Percentiles rank a stretch among this genome's conserved stretches.
These are phyloP conservation scores for Lipophrys pholis DNA, from an alignment of 2,113 vertebrate species.

Conservation along the genomic window DNA sequence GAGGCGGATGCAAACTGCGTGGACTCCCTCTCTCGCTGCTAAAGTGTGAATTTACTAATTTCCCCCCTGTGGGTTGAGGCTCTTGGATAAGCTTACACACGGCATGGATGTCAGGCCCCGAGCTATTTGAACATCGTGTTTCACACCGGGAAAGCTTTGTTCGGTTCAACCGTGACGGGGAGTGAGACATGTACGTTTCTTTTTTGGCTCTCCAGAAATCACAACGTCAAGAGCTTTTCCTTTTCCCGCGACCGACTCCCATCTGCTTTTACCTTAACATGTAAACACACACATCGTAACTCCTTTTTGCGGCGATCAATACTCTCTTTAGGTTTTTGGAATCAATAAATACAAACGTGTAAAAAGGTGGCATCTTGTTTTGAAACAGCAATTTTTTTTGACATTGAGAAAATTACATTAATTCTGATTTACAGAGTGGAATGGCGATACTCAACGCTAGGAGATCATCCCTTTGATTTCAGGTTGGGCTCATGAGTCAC, in stretches of 20 bases:
- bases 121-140: conserved; percentile 33
- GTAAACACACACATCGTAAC: not conserved
- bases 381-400: too few species aligned
- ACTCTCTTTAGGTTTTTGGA: too few species aligned
- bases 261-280: not conserved
- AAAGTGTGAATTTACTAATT: conserved; percentile 41
- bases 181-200: not conserved
- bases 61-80: conserved; percentile 28
- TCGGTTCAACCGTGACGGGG: not conserved
- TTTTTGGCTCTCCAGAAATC: not conserved
- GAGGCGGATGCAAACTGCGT: not conserved
- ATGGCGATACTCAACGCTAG: too few species aligned
- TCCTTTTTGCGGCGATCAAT: too few species aligned
- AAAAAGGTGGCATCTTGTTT: too few species aligned
- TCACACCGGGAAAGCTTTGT: conserved; percentile 28
- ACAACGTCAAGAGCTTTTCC: not conserved
- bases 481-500: too few species aligned
- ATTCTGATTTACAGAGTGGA: too few species aligned
- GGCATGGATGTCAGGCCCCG: not conserved
- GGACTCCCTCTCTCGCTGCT: not conserved
- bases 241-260: not conserved
- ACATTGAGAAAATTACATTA: too few species aligned
- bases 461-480: too few species aligned
- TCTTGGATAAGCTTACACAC: conserved; percentile 40
- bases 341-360: too few species aligned